Evolutionary conservation across 2,113 vertebrate genomes (phyloP).

Genomic region (Oryzias celebensis): DNA sequence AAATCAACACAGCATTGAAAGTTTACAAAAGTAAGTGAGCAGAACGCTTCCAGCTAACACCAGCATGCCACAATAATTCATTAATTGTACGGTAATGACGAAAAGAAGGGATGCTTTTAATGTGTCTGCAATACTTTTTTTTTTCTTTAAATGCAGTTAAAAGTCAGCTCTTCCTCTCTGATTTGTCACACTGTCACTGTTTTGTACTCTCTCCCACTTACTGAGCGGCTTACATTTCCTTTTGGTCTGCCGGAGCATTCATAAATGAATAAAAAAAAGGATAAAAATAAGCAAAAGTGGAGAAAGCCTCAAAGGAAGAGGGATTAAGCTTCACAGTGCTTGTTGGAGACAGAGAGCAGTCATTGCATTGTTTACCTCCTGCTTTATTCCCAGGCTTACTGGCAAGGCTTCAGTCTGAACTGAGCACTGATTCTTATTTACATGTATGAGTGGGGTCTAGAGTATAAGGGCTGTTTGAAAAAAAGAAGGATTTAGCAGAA

Average conservation of each 20-base stretch:
- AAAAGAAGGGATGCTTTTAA: conserved; percentile 20
- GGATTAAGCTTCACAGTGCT: conserved; percentile 50
- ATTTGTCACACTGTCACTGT: conserved; percentile 36
- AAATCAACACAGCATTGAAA: background rate
- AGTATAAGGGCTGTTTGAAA: conserved; percentile 17
- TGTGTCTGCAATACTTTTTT: conserved; percentile 18
- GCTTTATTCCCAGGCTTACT: conserved; percentile 46
- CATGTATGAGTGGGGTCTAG: conserved; percentile 9
- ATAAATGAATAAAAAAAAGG: conserved; percentile 37
- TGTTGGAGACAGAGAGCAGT: conserved; percentile 41
- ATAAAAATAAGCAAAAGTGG: conserved; percentile 30
- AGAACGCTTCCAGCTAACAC: conserved; percentile 10
- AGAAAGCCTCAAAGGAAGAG: conserved; percentile 28
- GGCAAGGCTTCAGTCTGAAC: conserved; percentile 50
- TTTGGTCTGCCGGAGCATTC: conserved; percentile 49
- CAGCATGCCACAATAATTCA: conserved; percentile 5
- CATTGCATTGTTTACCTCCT: conserved; percentile 56
- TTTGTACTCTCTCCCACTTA: conserved; percentile 5
- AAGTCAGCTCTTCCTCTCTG: conserved; percentile 33
- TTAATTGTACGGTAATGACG: conserved; percentile 9
- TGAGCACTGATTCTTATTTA: conserved; percentile 56
- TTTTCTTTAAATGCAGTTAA: conserved; percentile 24
- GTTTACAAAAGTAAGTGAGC: background rate
- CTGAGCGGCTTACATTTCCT: conserved; percentile 41
- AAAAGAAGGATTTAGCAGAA: conserved; percentile 21